These are phyloP conservation scores for Onthophagus sagittarius DNA, from an alignment of 2,888 invertebrate genomes.

Conservation along the genomic window DNA sequence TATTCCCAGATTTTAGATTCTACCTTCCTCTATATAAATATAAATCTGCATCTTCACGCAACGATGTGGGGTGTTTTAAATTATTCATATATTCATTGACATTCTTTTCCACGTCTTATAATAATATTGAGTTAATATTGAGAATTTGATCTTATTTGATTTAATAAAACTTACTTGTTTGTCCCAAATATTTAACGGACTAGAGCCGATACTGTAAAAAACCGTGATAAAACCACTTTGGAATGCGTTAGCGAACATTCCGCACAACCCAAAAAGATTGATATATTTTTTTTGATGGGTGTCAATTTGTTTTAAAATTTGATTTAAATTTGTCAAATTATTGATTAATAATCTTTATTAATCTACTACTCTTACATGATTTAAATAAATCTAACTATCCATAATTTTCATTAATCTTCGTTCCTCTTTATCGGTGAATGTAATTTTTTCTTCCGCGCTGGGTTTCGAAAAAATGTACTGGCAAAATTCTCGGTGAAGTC, in stretches of 20 bases:
- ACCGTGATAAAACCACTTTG: conserved; percentile 66
- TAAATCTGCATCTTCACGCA: too few relatives aligned
- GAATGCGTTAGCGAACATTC: conserved; percentile 65
- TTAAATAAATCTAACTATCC: conserved; percentile 11
- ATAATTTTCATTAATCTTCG: conserved; percentile 40
- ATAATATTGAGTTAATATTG: too few relatives aligned
- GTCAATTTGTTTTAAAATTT: conserved; percentile 14
- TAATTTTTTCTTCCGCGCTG: conserved; percentile 36
- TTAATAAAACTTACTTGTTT: conserved; percentile 54
- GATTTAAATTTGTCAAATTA: conserved; percentile 7
- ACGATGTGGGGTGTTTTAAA: too few relatives aligned
- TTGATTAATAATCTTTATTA: not conserved
- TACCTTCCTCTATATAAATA: too few relatives aligned
- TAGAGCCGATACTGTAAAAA: conserved; percentile 64
- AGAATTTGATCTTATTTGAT: not conserved
- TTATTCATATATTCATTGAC: too few relatives aligned
- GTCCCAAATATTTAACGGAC: conserved; percentile 64
- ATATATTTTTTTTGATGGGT: conserved; percentile 14
- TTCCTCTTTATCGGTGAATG: conserved; percentile 38
- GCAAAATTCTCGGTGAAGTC: conserved; percentile 63
- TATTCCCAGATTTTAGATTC: too few relatives aligned
- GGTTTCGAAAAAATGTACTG: conserved; percentile 52
- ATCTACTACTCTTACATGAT: not conserved
- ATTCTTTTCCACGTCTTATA: too few relatives aligned
- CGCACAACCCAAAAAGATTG: conserved; percentile 20